Evolutionary conservation across 2,888 invertebrate species (phyloP), one percentile per base, ranked within the genome.

Genomic region (Plusia festucae): DNA sequence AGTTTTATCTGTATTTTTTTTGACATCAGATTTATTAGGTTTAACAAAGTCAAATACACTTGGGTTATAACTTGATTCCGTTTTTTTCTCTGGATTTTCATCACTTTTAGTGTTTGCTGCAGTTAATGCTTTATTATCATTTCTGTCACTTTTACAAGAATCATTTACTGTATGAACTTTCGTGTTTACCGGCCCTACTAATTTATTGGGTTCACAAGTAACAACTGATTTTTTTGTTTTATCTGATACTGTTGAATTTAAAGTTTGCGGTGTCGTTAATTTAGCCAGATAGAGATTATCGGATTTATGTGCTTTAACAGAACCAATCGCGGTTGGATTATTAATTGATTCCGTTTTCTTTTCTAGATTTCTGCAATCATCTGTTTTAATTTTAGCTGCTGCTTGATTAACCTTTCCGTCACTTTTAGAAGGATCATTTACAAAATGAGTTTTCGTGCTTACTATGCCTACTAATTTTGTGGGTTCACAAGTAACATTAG

Each of bases 1-100:
- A 53, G 5, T 56, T 73, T 80, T 80, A 15, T 73, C 70, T 6
- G 74, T 75, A 32, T 57, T 59, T 53, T 18, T 54, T 46, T 53
- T 53, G 51, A 68, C 61, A 27, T 22, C 53, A 52, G 68, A 60
- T 55, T 49, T 59, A 62, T 53, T 51, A 22, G 68, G 53, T 22
- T 61, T 72, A 22, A 49, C 11, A 49, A 60, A 44, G 15, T 62
- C 60, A 16, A 34, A 32, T 34, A n/a, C 22, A 51, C 63, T 61
- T 9, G 20, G n/a, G 8, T 3, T 73, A 30, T 73, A 65, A 15
- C 61, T 70, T 11, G 67, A 62, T 16, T 68, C 65, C 1, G 27
- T 24, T 49, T 74, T 63, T 16, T 34, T 52, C 53, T 61, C 64
- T 34, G 46, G 11, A 40, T 16, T 49, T 30, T 24, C 11, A 15